Conservation (phyloP, 2,113 vertebrate genomes). For the Syrmaticus mikado region DNA sequence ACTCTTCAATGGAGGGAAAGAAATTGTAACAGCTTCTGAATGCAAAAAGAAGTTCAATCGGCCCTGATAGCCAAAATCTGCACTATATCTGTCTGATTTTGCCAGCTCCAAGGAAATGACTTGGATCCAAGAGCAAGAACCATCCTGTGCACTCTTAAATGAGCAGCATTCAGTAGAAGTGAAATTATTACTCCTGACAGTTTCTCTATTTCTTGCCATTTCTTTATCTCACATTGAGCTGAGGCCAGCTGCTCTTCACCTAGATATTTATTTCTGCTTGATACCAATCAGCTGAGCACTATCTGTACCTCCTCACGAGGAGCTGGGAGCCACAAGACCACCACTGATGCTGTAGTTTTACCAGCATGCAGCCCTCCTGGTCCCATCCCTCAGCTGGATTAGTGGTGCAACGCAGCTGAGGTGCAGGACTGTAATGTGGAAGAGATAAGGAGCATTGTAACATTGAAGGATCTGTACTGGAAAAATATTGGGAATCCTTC, state of each 20-base stretch:
- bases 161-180: background rate
- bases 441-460: conserved; percentile 52
- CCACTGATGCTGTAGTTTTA: background rate
- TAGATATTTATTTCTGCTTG: conserved; percentile 57
- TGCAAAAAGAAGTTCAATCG: background rate
- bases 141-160: background rate
- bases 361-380: conserved; percentile 16
- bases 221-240: conserved; percentile 51
- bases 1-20: background rate
- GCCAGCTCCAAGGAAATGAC: background rate
- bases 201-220: conserved; percentile 2
- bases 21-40: background rate
- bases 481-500: conserved; percentile 9
- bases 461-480: conserved; percentile 3
- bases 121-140: background rate
- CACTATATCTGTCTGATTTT: background rate
- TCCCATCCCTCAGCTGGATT: conserved; percentile 60
- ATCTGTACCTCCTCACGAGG: conserved; percentile 58
- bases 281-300: conserved; percentile 57
- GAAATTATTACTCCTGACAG: conserved; percentile 41
- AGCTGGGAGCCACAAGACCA: conserved; percentile 33
- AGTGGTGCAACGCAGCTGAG: conserved; percentile 51
- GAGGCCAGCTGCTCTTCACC: conserved; percentile 63
- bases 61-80: background rate
- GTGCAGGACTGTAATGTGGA: conserved; percentile 46